Conservation (phyloP, 2,888 invertebrate genomes). For the Drosophila heteroneura region DNA sequence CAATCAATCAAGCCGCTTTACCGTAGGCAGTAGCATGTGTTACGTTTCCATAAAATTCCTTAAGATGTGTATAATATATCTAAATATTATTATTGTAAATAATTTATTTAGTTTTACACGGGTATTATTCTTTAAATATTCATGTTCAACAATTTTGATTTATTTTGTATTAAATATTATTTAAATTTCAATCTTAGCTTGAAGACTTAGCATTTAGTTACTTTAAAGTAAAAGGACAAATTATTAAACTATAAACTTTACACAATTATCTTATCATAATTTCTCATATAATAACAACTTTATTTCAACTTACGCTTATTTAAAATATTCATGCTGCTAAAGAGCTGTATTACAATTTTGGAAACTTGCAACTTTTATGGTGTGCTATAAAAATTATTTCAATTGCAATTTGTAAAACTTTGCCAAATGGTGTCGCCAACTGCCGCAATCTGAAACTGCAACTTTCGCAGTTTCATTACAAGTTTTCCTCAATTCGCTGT, state of each 20-base stretch:
- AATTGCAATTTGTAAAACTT: constrained; percentile 37
- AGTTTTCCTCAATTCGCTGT: constrained; percentile 18
- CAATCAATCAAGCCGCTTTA: too few species aligned
- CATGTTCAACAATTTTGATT: background rate
- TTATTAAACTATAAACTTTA: background rate
- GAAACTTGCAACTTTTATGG: constrained; percentile 14
- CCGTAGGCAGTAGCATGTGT: too few species aligned
- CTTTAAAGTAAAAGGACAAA: background rate
- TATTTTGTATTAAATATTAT: background rate
- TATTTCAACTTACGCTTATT: background rate
- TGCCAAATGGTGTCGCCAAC: constrained; percentile 40
- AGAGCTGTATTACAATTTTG: constrained; percentile 29
- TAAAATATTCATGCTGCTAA: constrained; percentile 3
- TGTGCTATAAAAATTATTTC: constrained; percentile 33
- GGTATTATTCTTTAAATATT: background rate
- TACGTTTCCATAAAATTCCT: background rate
- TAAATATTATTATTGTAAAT: background rate
- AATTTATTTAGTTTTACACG: background rate
- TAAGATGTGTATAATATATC: too few species aligned
- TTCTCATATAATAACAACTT: background rate
- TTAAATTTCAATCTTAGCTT: background rate
- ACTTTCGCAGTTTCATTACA: constrained; percentile 43
- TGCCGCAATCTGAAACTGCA: constrained; percentile 28
- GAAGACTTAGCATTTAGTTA: background rate
- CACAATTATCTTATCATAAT: constrained; percentile 1